Evolutionary conservation across 2,113 vertebrate species (phyloP), one percentile per base, ranked within the genome.

Genomic region (Ageneiosus marmoratus): DNA sequence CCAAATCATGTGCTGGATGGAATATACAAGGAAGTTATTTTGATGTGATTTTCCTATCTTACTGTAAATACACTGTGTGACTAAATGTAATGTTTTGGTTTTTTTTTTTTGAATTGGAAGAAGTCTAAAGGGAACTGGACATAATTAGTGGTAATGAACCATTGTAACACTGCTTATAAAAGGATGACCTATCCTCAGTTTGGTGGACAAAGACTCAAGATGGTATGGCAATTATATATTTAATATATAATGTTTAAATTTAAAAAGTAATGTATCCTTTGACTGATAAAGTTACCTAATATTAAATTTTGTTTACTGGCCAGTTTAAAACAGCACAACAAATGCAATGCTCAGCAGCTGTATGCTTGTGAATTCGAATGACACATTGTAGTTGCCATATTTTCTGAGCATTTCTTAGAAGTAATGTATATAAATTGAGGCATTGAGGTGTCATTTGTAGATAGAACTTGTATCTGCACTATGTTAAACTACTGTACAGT

Each of bases 161-260:
- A 79, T 63, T 29, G n/a, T n/a, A 63, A 34, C 20, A 24, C 51
- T 41, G 53, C 50, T 56, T 77, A 77, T 77, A 77, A 77, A 77
- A 29, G 44, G 76, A 60, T 46, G 34, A 46, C 11, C 22, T 5
- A 60, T 2, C 32, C 13, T 60, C 6, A 3, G 5, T 46, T 16
- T 77, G 29, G 37, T 44, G 24, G 34, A 77, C 55, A 60, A 44
- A 58, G 10, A 3, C 34, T 27, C 34, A 77, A 46, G 55, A 60
- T 18, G 76, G 55, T 60, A 77, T 46, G 15, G 24, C 7, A 44
- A 12, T 62, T 63, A 44, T 78, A 44, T 78, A 60, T 20, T 60
- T 27, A 60, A 27, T 46, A 16, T 50, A 12, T 13, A 50, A 2
- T 20, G 44, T 46, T 46, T 46, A 16, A 46, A 16, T 15, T n/a